Percentiles rank a stretch among this genome's conserved stretches.
Conservation (phyloP, 2,888 invertebrate species). For the Nebria salina region DNA sequence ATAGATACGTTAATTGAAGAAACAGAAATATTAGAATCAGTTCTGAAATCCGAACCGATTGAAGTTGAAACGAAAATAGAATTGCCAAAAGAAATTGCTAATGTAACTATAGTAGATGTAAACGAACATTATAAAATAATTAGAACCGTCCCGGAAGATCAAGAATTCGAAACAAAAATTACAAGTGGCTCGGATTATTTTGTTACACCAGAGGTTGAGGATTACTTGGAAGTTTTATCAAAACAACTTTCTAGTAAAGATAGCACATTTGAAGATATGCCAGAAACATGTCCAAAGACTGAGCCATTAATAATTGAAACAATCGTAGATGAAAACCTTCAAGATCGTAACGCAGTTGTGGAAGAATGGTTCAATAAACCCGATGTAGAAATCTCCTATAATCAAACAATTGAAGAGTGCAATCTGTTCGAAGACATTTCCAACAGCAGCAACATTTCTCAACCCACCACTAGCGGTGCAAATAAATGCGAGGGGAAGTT, state of each 20-base stretch:
- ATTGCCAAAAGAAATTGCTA: neutral
- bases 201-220: too few relatives aligned
- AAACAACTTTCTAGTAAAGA: neutral
- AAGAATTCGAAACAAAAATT: too few relatives aligned
- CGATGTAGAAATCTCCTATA: conserved; percentile 23
- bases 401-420: conserved; percentile 39
- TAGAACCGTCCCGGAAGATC: neutral
- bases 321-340: neutral
- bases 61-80: neutral
- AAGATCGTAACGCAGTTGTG: conserved; percentile 23
- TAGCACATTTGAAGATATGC: neutral
- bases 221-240: neutral
- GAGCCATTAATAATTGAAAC: neutral
- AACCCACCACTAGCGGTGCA: conserved; percentile 5
- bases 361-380: conserved; percentile 31
- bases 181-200: too few relatives aligned
- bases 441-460: conserved; percentile 26
- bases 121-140: too few relatives aligned
- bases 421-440: conserved; percentile 40
- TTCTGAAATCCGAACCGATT: neutral
- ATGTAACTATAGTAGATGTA: neutral
- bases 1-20: neutral
- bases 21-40: neutral
- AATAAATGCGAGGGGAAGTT: conserved; percentile 6
- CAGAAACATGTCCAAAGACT: neutral